Conservation (phyloP, 92 coral and sea anemone genomes). For the Palythoa heliodiscus region DNA sequence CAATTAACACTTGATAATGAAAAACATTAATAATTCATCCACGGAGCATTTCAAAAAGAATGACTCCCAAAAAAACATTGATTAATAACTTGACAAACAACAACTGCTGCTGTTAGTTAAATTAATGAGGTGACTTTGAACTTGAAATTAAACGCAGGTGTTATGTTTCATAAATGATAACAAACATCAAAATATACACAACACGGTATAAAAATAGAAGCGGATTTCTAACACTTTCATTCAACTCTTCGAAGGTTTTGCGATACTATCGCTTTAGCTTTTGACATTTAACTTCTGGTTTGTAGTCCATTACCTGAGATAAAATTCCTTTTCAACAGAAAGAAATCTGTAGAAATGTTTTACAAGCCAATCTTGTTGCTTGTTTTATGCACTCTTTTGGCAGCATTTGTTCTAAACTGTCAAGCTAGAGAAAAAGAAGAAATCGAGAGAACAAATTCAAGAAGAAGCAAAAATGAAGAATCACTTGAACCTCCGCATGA, state of each 20-base stretch:
- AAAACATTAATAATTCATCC: slow-evolving; percentile 1
- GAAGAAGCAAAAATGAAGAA: background rate
- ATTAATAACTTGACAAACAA: slow-evolving; percentile 2
- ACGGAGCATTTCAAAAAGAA: background rate
- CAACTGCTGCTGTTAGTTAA: background rate
- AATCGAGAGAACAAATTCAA: background rate
- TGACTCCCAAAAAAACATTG: background rate
- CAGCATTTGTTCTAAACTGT: background rate
- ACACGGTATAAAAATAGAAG: background rate
- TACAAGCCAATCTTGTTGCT: background rate
- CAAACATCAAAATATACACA: background rate
- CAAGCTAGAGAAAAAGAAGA: background rate
- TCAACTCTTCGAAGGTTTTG: background rate
- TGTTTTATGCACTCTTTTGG: background rate
- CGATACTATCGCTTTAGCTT: no score
- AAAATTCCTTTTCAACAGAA: background rate
- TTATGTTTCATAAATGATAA: background rate
- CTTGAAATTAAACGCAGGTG: slow-evolving; percentile 23
- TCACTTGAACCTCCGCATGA: background rate
- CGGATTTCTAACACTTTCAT: background rate
- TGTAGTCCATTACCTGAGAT: background rate
- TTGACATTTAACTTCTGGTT: background rate
- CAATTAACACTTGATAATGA: slow-evolving; percentile 1
- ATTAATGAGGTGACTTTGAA: background rate
- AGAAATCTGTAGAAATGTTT: background rate